Evolutionary conservation across 2,888 invertebrate species (phyloP).

Genomic region (Ornithoptera alexandrae): DNA sequence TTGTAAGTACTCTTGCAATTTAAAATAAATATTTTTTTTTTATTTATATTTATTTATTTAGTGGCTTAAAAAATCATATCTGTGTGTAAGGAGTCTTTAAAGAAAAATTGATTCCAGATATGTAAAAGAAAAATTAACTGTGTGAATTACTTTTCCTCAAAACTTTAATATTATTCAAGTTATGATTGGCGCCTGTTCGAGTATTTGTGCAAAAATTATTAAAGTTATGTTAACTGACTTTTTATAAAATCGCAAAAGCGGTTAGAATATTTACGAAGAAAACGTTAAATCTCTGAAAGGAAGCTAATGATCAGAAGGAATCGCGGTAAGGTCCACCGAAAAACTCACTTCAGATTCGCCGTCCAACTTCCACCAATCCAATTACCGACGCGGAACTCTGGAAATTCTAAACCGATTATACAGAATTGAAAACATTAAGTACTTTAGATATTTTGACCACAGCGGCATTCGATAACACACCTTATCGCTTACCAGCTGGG

Average conservation of each 20-base stretch:
- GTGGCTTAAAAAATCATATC: too few species aligned
- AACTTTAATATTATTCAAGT: too few species aligned
- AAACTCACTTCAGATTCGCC: conserved; percentile 56
- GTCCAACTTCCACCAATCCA: conserved; percentile 71
- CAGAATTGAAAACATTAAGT: conserved; percentile 80
- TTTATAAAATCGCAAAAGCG: not conserved
- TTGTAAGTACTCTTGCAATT: not conserved
- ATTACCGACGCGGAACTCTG: conserved; percentile 74
- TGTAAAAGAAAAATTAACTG: too few species aligned
- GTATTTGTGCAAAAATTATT: too few species aligned
- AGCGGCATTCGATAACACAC: conserved; percentile 51
- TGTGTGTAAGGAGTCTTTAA: too few species aligned
- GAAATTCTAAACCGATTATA: conserved; percentile 80
- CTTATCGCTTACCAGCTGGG: conserved; percentile 50
- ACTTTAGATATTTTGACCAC: conserved; percentile 65
- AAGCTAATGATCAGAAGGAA: conserved; percentile 47
- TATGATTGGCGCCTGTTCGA: too few species aligned
- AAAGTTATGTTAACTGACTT: too few species aligned
- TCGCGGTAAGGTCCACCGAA: conserved; percentile 54
- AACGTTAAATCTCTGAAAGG: not conserved
- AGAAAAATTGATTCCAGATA: too few species aligned
- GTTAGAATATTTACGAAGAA: not conserved
- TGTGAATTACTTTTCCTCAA: too few species aligned
- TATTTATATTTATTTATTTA: not conserved
- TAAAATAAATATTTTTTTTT: not conserved